A percentile compares a stretch with the other conserved stretches of the same genome.
phyloP scores from a whole-genome alignment of 2,113 vertebrate species.

The Oxyruncus cristatus region DNA sequence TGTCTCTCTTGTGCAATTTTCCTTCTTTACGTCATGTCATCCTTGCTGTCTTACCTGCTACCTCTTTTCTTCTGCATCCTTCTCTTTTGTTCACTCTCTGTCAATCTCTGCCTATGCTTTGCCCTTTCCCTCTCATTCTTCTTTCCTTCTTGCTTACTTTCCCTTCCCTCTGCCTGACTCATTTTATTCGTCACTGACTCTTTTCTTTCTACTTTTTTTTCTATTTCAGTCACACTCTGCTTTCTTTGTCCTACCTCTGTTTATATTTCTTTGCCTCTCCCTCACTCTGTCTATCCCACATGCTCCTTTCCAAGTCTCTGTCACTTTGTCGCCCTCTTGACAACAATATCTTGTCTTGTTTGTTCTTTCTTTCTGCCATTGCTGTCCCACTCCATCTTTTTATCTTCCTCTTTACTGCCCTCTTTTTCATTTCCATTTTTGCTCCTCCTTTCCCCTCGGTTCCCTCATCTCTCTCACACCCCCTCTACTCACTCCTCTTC shows the following conservation, averaged over 20 bases:
- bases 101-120: not conserved
- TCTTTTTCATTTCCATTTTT: not conserved
- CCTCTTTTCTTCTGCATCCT: not conserved
- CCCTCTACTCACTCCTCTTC: not conserved
- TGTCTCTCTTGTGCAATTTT: rapidly evolving
- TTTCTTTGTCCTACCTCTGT: not conserved
- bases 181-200: not conserved
- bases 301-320: not conserved
- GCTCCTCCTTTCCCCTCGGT: not conserved
- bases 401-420: not conserved
- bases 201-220: not conserved
- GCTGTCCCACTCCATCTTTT: not conserved
- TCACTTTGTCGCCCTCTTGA: not conserved
- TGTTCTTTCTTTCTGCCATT: not conserved
- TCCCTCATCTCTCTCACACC: not conserved
- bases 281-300: not conserved
- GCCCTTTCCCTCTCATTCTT: not conserved
- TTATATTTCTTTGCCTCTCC: not conserved
- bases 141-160: not conserved
- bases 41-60: rapidly evolving
- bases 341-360: not conserved
- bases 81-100: not conserved
- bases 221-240: not conserved
- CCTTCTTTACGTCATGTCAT: not conserved
- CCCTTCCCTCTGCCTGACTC: not conserved